phyloP scores from a whole-genome alignment of 1,140 invertebrate species.

The Lamellibrachia luymesi region DNA sequence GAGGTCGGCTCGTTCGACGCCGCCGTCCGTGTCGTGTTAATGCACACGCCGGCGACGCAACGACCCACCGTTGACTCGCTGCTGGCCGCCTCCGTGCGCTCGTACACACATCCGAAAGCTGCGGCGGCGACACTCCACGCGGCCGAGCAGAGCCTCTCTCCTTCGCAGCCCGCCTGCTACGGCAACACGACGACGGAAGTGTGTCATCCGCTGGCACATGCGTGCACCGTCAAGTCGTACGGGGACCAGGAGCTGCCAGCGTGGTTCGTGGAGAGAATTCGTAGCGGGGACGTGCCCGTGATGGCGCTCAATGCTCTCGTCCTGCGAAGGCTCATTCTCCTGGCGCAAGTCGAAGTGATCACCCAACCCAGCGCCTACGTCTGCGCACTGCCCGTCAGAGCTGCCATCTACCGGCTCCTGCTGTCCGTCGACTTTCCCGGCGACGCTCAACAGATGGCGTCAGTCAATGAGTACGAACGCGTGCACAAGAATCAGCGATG shows the following conservation, averaged over 20 bases:
- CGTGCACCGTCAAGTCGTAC: slow-evolving; percentile 27
- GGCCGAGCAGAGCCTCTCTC: background rate
- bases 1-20: slow-evolving; percentile 65
- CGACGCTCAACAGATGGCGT: slow-evolving; percentile 49
- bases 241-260: slow-evolving; percentile 53
- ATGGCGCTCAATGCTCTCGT: slow-evolving; percentile 69
- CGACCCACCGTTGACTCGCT: background rate
- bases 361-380: slow-evolving; percentile 62
- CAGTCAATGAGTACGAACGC: slow-evolving; percentile 43
- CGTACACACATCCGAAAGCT: background rate
- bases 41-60: background rate
- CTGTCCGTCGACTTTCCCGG: slow-evolving; percentile 49
- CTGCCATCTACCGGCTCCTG: slow-evolving; percentile 68
- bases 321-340: slow-evolving; percentile 67
- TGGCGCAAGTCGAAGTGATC: slow-evolving; percentile 74
- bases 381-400: slow-evolving; percentile 66
- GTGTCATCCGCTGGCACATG: background rate
- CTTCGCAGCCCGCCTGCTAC: background rate
- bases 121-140: background rate
- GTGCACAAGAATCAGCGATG: slow-evolving; percentile 41
- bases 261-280: slow-evolving; percentile 68
- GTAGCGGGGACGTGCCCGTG: slow-evolving; percentile 62
- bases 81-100: background rate
- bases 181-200: background rate
- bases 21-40: slow-evolving; percentile 64